Evolutionary conservation across 2,888 invertebrate species (phyloP), one percentile per base, ranked within the genome.

Genomic region (Temnothorax ravouxi): DNA sequence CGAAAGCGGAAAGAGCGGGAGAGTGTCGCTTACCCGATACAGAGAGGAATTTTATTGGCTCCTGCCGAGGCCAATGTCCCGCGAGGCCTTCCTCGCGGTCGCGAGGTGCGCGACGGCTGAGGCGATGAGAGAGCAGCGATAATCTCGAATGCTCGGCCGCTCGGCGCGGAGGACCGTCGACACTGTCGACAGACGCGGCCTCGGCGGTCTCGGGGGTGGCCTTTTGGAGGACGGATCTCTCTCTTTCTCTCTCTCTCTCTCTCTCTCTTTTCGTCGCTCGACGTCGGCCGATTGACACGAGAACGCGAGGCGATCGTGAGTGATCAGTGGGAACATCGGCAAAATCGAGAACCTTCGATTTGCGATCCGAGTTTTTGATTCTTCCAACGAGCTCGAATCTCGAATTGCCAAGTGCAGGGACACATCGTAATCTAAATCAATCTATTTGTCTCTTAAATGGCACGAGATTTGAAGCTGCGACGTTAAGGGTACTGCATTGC

Each of bases 41-140:
- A 52, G 75, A 74, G 81, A 54, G 76, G 75, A 74, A 81, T 82
- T 81, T 83, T 85, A 85, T 86, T 84, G 85, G 76, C 69, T 80
- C 86, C 64, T 21, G 69, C 62, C 59, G 84, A 86, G 86, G 86
- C 79, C 84, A 82, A 84, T 84, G 84, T 87, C 86, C 81, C 84
- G 74, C 69, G 71, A 81, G 85, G 85, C 84, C 74, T 52, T 79
- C 75, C 76, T 76, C 76, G 72, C 76, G 76, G 79, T 62, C 61
- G 83, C 67, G 74, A 69, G 50, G 54, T 44, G 75, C 71, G 83
- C 71, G 64, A 71, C 72, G 15, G 41, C 34, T 44, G 59, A 79
- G 34, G 67, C 4, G 34, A 34, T 21, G 59, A 41, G 56, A 13
- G 62, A 44, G 54, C 4, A 44, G 54, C 77, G 52, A 76, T 80